These are phyloP conservation scores for Cheirogaleus major DNA, from an alignment of 2,797 vertebrate genomes.

Conservation along the genomic window DNA sequence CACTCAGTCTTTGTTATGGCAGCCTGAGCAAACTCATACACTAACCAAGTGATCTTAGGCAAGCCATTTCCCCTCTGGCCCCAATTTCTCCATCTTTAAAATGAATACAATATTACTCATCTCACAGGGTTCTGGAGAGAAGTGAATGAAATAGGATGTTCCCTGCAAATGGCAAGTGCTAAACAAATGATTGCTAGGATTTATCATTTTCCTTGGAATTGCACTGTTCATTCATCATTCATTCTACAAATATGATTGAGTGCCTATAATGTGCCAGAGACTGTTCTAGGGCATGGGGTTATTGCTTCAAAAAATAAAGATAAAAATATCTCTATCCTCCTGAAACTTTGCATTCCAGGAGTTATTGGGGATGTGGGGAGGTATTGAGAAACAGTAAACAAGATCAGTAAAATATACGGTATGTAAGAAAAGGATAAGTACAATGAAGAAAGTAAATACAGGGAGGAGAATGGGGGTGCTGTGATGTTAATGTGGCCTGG, in stretches of 20 bases:
- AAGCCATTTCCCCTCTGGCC: background rate
- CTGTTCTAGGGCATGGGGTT: background rate
- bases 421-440: background rate
- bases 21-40: background rate
- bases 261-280: background rate
- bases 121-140: background rate
- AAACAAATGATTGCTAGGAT: background rate
- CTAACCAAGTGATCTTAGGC: background rate
- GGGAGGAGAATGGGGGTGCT: background rate
- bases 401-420: background rate
- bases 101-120: background rate
- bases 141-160: background rate
- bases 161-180: background rate
- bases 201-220: background rate
- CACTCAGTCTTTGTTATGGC: background rate
- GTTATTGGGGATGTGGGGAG: background rate
- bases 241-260: background rate
- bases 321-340: background rate
- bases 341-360: background rate
- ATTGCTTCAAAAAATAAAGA: background rate
- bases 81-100: background rate
- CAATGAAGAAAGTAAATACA: background rate
- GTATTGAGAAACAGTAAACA: background rate
- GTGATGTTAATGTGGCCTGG: background rate
- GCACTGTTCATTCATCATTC: background rate